Evolutionary conservation across 2,113 vertebrate species (phyloP), one percentile per base, ranked within the genome.

Genomic region (Ailuropoda melanoleuca): DNA sequence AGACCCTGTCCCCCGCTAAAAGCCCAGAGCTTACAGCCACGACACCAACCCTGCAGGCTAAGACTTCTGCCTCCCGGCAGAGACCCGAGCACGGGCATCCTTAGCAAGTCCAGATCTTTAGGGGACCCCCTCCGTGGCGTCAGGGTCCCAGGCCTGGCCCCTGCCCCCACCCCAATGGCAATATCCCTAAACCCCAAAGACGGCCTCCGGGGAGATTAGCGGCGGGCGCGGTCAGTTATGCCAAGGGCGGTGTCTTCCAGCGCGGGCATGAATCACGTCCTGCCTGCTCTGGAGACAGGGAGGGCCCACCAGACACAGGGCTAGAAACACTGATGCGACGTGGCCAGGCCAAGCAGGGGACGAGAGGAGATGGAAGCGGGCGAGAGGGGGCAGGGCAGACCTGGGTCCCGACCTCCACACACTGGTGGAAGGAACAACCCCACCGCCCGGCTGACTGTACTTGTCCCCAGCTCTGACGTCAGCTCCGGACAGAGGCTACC

Each of bases 71-170:
- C 43, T 39, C 62, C 78, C 0, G 12, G 37, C 18, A 48, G 39
- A 88, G 60, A 29, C 86, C 53, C 8, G 1, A 19, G 31, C 62
- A 29, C 0, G 29, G 43, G 43, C 58, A 31, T 8, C 34, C 66
- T 68, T 15, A 86, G 53, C 29, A 26, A 80, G 50, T 4, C 55
- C 53, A 83, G 80, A 11, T 77, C 66, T 50, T 68, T 3, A 43
- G 82, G n/a, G 24, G 8, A 18, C 1, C 1, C 4, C 18, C 19
- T 4, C 2, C 9, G 60, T 14, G 72, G 26, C 5, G 0, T 29
- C 10, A 46, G 21, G 55, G 12, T 12, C 81, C 58, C n/a, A 37
- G 80, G 18, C 48, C 89, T 5, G 1, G 18, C 34, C 8, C 21
- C 66, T 23, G 12, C 12, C 15, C 9, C 53, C 19, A 23, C 31